Conservation (phyloP, 2,888 invertebrate genomes). For the Rhagonycha fulva region DNA sequence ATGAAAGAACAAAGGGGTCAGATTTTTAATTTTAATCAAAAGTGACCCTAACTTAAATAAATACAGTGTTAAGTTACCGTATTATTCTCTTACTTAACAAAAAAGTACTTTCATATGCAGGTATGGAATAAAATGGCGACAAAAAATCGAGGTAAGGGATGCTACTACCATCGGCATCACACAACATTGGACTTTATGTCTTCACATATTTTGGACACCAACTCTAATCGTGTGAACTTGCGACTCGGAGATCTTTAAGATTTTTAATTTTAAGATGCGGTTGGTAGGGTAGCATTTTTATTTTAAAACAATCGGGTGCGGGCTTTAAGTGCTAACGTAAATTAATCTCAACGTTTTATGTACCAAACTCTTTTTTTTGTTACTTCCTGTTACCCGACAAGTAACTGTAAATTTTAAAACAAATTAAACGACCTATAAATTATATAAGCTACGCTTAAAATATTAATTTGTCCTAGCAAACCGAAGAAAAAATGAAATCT, state of each 20-base stretch:
- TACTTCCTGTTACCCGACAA: background rate
- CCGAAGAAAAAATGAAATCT: background rate
- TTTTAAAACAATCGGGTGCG: slow-evolving; percentile 18
- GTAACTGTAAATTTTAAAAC: background rate
- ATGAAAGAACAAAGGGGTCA: slow-evolving; percentile 24
- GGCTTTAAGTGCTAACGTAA: background rate
- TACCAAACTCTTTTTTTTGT: background rate
- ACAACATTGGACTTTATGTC: slow-evolving; percentile 6
- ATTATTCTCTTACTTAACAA: slow-evolving; percentile 22
- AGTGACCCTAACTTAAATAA: slow-evolving; percentile 34
- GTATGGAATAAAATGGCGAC: slow-evolving; percentile 31
- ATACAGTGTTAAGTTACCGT: slow-evolving; percentile 35
- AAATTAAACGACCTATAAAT: background rate
- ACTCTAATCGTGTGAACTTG: slow-evolving; percentile 20
- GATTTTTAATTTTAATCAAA: slow-evolving; percentile 34
- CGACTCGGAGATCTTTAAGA: slow-evolving; percentile 7
- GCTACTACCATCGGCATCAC: background rate
- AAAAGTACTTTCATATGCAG: slow-evolving; percentile 20
- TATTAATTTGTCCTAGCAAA: background rate
- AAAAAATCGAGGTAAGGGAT: slow-evolving; percentile 26
- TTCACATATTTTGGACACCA: background rate
- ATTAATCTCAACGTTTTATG: background rate
- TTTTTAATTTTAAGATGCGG: slow-evolving; percentile 19
- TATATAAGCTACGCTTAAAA: background rate
- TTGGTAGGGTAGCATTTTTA: slow-evolving; percentile 18